Conservation (phyloP, 1,140 invertebrate species). For the Alviniconcha marisindica region DNA sequence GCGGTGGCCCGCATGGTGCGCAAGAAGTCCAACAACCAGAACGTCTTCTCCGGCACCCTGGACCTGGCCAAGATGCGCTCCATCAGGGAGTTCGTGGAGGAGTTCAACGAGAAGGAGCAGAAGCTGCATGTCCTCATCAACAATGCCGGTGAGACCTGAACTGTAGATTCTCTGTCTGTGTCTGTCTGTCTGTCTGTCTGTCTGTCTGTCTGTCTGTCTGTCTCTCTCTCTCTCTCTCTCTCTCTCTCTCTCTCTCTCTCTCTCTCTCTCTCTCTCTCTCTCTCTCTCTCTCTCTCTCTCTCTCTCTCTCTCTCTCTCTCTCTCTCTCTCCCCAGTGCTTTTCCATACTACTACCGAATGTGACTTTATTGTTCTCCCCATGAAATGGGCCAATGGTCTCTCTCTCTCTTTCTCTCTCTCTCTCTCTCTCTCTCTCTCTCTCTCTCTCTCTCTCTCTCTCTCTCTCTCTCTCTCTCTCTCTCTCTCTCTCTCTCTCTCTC, state of each 20-base stretch:
- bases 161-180: background rate
- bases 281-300: too few relatives aligned
- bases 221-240: background rate
- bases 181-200: background rate
- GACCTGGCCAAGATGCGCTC: slow-evolving; percentile 66
- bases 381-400: too few relatives aligned
- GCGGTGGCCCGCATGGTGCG: slow-evolving; percentile 71
- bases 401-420: too few relatives aligned
- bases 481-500: too few relatives aligned
- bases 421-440: too few relatives aligned
- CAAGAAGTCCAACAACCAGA: slow-evolving; percentile 68
- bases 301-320: too few relatives aligned
- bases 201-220: background rate
- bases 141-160: slow-evolving; percentile 70
- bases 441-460: too few relatives aligned
- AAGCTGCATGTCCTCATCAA: slow-evolving; percentile 71
- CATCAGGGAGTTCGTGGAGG: slow-evolving; percentile 65
- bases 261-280: too few relatives aligned
- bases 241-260: background rate
- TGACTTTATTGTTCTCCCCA: too few relatives aligned
- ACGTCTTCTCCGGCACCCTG: slow-evolving; percentile 62
- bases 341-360: too few relatives aligned
- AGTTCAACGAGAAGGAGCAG: slow-evolving; percentile 62
- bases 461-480: too few relatives aligned
- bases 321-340: too few relatives aligned